Conservation (phyloP, 2,888 invertebrate species). For the Tetrapedia diversipes region DNA sequence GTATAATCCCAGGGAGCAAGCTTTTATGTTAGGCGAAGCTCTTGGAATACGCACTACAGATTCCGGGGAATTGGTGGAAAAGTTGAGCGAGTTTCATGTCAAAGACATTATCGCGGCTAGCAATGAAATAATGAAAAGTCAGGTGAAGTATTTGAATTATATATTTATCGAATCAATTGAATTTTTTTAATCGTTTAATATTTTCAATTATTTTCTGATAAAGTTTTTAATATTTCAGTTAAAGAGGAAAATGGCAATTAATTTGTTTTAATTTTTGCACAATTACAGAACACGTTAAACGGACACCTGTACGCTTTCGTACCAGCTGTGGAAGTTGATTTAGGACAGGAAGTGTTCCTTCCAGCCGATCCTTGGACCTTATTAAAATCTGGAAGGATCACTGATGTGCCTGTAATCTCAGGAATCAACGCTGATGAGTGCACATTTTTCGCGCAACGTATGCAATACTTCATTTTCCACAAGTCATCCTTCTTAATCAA, state of each 20-base stretch:
- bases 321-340: slow-evolving; percentile 74
- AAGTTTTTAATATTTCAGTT: no score
- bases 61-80: slow-evolving; percentile 73
- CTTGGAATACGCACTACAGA: slow-evolving; percentile 76
- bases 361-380: slow-evolving; percentile 76
- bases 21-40: slow-evolving; percentile 76
- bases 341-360: slow-evolving; percentile 77
- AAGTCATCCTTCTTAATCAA: not conserved
- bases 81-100: slow-evolving; percentile 69
- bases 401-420: slow-evolving; percentile 76
- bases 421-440: slow-evolving; percentile 74
- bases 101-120: slow-evolving; percentile 72
- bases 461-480: not conserved
- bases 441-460: slow-evolving; percentile 68
- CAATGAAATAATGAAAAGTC: slow-evolving; percentile 54
- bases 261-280: not conserved
- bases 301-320: slow-evolving; percentile 71
- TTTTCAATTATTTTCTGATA: no score
- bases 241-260: no score
- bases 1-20: slow-evolving; percentile 70
- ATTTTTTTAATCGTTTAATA: no score
- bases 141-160: slow-evolving; percentile 19
- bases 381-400: slow-evolving; percentile 74
- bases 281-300: slow-evolving; percentile 68
- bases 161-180: no score